phyloP scores from a whole-genome alignment of 2,888 invertebrate species.

The Apoda limacodes region DNA sequence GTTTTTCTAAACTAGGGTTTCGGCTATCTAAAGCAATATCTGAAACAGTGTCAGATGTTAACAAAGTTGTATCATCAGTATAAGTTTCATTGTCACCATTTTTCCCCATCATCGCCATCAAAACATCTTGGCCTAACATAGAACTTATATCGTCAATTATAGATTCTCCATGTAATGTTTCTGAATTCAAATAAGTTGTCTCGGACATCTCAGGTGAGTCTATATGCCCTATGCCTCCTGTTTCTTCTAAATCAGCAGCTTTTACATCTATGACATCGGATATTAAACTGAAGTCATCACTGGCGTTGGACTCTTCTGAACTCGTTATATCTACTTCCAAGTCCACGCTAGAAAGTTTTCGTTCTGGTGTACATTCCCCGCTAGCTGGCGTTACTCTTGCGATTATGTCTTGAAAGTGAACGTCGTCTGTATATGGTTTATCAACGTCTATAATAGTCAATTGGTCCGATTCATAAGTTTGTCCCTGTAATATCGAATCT shows the following conservation, averaged over 20 bases:
- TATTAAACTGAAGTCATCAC: constrained; percentile 78
- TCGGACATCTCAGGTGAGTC: constrained; percentile 88
- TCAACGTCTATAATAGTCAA: constrained; percentile 76
- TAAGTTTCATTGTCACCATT: constrained; percentile 74
- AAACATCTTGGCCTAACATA: constrained; percentile 76
- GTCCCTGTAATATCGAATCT: constrained; percentile 58
- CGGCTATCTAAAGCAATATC: constrained; percentile 63
- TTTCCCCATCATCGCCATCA: constrained; percentile 74
- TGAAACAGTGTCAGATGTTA: constrained; percentile 69
- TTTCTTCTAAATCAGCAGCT: constrained; percentile 49
- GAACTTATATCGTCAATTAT: constrained; percentile 84
- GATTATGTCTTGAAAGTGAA: constrained; percentile 45
- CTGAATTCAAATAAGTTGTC: constrained; percentile 75
- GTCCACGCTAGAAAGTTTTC: constrained; percentile 52
- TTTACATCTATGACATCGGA: constrained; percentile 75
- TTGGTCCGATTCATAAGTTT: constrained; percentile 71
- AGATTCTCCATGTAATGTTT: constrained; percentile 81
- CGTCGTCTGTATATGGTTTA: constrained; percentile 61
- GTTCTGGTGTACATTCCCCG: constrained; percentile 51
- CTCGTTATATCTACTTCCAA: constrained; percentile 67
- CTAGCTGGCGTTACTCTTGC: constrained; percentile 43
- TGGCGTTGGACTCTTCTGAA: constrained; percentile 74
- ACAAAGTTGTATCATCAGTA: constrained; percentile 78
- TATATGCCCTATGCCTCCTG: constrained; percentile 78
- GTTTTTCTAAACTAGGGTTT: constrained; percentile 67